Conservation (phyloP, 2,113 vertebrate genomes). For the Tamias sibiricus region DNA sequence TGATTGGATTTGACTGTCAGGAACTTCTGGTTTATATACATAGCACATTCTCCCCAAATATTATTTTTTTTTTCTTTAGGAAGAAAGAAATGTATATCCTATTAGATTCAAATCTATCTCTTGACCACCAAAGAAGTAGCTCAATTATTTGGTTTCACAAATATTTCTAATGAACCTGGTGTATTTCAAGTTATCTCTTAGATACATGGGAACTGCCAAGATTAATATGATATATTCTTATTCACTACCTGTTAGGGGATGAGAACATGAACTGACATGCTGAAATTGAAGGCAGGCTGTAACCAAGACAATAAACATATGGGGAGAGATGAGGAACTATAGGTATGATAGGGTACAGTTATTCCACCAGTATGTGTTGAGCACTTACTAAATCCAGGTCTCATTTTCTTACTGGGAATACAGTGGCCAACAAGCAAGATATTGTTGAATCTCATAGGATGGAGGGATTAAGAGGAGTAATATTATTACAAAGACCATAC, state of each 20-base stretch:
- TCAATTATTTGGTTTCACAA: constrained; percentile 21
- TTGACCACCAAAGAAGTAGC: background rate
- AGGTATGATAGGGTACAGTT: background rate
- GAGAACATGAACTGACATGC: background rate
- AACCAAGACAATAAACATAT: too few relatives aligned
- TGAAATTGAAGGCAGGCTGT: background rate
- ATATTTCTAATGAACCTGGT: background rate
- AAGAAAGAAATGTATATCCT: background rate
- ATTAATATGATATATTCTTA: background rate
- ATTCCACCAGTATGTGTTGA: background rate
- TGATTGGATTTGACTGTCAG: background rate
- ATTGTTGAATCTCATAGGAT: background rate
- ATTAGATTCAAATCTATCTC: background rate
- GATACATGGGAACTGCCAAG: background rate
- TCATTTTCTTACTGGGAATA: background rate
- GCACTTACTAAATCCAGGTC: background rate
- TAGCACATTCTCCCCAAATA: background rate
- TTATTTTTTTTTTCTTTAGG: background rate
- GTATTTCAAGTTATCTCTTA: background rate
- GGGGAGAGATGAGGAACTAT: background rate
- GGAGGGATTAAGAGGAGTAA: background rate
- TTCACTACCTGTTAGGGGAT: background rate
- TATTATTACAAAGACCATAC: background rate
- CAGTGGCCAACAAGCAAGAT: too few relatives aligned
- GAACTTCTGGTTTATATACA: background rate